These are phyloP conservation scores for Arremon aurantiirostris DNA, from an alignment of 2,797 vertebrate genomes.

Conservation along the genomic window DNA sequence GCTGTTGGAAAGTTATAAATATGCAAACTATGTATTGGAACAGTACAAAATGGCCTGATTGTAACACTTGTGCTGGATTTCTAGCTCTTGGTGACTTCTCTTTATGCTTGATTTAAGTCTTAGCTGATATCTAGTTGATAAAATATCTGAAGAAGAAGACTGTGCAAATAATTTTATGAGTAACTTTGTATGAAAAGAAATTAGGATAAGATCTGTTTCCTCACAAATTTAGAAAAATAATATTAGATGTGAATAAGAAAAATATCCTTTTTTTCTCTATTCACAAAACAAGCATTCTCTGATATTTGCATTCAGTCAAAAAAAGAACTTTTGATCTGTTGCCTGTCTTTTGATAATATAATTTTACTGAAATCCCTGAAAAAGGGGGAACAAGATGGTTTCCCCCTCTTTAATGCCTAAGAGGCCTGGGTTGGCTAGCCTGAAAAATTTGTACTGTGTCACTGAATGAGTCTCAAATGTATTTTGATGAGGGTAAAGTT, in stretches of 20 bases:
- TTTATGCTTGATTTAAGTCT: not conserved
- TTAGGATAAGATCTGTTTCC: not conserved
- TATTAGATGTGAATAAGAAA: not conserved
- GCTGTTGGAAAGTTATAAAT: not conserved
- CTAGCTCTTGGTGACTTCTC: not conserved
- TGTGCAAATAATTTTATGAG: not conserved
- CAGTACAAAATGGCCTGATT: not conserved
- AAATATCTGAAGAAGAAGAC: not conserved
- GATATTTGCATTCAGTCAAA: not conserved
- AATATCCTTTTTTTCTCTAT: not conserved
- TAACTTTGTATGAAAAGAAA: not conserved
- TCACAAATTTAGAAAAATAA: not conserved
- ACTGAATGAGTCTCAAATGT: not conserved
- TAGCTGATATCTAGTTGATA: not conserved
- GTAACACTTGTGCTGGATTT: not conserved
- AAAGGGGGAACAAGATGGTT: not conserved
- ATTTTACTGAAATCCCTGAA: not conserved
- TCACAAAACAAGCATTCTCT: not conserved
- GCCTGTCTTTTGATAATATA: not conserved
- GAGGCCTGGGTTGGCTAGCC: fast-evolving
- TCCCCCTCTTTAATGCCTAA: not conserved
- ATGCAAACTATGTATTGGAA: not conserved
- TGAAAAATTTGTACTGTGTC: not conserved
- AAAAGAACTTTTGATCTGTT: not conserved
- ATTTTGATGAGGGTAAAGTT: not conserved